phyloP scores from a whole-genome alignment of 2,113 vertebrate species.

The Passer domesticus region DNA sequence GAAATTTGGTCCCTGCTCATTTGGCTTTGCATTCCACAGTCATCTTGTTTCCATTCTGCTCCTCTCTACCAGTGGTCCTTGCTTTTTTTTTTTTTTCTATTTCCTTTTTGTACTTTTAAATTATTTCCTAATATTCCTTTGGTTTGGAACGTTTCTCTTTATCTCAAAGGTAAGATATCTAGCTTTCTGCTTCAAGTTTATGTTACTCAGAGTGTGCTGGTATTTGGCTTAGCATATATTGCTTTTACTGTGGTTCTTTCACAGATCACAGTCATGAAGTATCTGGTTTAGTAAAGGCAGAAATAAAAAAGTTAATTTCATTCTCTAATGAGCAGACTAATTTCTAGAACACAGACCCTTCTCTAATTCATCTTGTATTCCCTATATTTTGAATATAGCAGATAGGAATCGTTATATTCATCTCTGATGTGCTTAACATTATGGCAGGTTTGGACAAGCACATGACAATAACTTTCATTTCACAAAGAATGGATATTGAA shows the following conservation, averaged over 20 bases:
- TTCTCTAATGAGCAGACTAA: background rate
- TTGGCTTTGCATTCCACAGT: background rate
- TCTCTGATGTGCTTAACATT: background rate
- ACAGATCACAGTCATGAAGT: background rate
- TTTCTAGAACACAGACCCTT: background rate
- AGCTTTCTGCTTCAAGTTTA: background rate
- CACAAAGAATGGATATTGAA: background rate
- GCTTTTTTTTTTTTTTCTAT: background rate
- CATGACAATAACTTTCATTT: background rate
- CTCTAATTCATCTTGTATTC: background rate
- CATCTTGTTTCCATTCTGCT: background rate
- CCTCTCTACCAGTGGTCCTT: background rate
- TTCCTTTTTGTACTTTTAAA: background rate
- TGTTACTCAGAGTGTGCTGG: background rate
- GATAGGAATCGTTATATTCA: background rate
- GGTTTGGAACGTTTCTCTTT: background rate
- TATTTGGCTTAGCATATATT: background rate
- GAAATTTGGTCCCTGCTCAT: background rate
- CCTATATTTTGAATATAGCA: background rate
- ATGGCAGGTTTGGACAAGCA: background rate
- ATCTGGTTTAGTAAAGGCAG: background rate
- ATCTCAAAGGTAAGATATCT: background rate
- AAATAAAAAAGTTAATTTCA: background rate
- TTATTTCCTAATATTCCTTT: background rate
- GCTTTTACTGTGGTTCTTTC: background rate